Base-by-base conservation (phyloP, 1,140 invertebrate genomes). In the Ladona fulva region DNA sequence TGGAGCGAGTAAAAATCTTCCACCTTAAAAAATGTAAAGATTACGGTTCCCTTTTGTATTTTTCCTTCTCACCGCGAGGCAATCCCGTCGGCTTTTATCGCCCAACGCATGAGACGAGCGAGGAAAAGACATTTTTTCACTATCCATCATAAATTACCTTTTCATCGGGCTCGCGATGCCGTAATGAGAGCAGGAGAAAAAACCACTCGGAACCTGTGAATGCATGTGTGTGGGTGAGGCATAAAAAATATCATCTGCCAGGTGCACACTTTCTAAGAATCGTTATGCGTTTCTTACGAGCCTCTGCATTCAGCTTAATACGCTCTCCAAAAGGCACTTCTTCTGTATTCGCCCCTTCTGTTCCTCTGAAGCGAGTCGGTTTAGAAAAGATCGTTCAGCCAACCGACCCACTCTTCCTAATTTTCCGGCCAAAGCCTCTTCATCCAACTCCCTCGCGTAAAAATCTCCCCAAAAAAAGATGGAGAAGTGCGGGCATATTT, bases 141-240 rank as follows among this genome's bases (percentile, higher is more conserved):
- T 66, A 66, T 66, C 52, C 52, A 66, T 66, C 52, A 66, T 66
- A 66, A 66, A 66, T 66, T 66, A 66, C 52, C 52, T 66, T 66
- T 66, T 66, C 52, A 66, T 66, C 52, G 12, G n/a, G 52, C 52
- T 66, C 52, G 52, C 52, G 3, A 66, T 19, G 52, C 16, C 52
- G 52, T 66, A 66, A 66, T 66, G 52, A 66, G 52, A 12, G 52
- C 12, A 12, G n/a, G 12, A 66, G 14, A 37, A 66, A 66, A 66
- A 22, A 66, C 52, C 52, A 37, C 29, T 37, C 29, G 29, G 29
- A 37, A 37, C 29, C 29, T 37, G 52, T 22, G 52, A 66, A 66
- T 16, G n/a, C 16, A 66, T 16, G 52, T 66, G 52, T 6, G 52
- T 66, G 52, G 3, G 52, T 3, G 52, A 6, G 52, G 12, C 3